Percentiles rank a stretch among this genome's conserved stretches.
phyloP scores from a whole-genome alignment of 2,888 invertebrate genomes.

The Trachelus tabidus region DNA sequence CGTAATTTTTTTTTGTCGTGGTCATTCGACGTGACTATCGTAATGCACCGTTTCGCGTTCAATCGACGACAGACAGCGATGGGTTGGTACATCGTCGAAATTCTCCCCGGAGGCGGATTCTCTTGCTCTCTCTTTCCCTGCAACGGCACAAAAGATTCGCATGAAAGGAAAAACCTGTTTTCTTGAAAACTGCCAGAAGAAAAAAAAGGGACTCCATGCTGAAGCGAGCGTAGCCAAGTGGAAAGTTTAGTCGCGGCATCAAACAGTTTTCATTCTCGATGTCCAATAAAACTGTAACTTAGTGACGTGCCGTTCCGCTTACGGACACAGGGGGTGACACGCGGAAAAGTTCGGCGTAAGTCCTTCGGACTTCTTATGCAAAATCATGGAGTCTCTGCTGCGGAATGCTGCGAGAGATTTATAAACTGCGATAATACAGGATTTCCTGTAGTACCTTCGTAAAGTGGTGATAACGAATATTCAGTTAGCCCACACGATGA shows the following conservation, averaged over 20 bases:
- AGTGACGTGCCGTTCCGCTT: not conserved
- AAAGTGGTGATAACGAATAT: not conserved
- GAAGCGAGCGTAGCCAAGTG: conserved; percentile 19
- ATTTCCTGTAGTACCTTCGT: not conserved
- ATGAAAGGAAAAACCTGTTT: conserved; percentile 29
- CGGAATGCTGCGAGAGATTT: not conserved
- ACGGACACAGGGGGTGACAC: not conserved
- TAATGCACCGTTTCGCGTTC: not conserved
- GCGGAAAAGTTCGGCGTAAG: not conserved
- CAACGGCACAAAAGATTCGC: not conserved
- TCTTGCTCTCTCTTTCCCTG: not conserved
- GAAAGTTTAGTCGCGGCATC: conserved; percentile 13
- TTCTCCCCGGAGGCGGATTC: conserved; percentile 1
- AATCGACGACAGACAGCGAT: not conserved
- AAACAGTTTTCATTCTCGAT: not conserved
- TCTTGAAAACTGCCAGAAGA: conserved; percentile 14
- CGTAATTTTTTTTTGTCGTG: not conserved
- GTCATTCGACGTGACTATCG: not conserved
- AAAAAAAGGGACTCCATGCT: conserved; percentile 10
- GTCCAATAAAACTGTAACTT: not conserved
- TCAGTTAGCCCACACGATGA: not conserved
- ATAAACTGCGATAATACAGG: not conserved
- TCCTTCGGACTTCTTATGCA: not conserved
- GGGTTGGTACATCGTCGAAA: not conserved
- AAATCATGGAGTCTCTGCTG: not conserved